Evolutionary conservation across 2,888 invertebrate species (phyloP).

Genomic region (Bruchidius siliquastri): DNA sequence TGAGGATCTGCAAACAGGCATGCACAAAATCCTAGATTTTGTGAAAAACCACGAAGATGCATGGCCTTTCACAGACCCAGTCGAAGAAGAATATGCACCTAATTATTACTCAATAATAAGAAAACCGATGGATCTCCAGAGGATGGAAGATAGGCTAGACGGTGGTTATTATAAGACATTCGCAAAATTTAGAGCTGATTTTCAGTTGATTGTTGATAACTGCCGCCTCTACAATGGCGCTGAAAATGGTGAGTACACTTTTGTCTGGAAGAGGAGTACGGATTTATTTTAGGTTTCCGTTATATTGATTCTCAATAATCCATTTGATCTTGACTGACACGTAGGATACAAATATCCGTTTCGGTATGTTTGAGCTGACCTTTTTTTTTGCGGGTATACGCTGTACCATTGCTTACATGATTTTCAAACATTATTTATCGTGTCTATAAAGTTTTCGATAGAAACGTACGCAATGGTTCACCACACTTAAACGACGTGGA

Average conservation of each 20-base stretch:
- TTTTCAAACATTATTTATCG: background rate
- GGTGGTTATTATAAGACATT: slow-evolving; percentile 74
- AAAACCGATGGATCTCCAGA: slow-evolving; percentile 80
- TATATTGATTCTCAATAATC: background rate
- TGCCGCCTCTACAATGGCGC: slow-evolving; percentile 89
- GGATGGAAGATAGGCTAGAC: slow-evolving; percentile 84
- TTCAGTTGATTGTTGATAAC: slow-evolving; percentile 88
- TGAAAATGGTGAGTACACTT: slow-evolving; percentile 69
- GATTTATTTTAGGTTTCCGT: background rate
- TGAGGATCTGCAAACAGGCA: slow-evolving; percentile 81
- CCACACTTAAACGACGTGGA: background rate
- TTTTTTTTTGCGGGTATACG: no score
- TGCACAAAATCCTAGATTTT: slow-evolving; percentile 87
- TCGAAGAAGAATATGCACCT: slow-evolving; percentile 89
- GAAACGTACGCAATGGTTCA: background rate
- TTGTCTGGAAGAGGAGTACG: background rate
- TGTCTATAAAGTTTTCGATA: background rate
- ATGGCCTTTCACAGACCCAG: slow-evolving; percentile 92
- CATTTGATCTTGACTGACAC: background rate
- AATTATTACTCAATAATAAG: slow-evolving; percentile 72
- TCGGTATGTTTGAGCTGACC: background rate
- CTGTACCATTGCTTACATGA: no score
- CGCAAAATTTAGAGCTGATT: slow-evolving; percentile 79
- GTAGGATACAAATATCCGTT: no score
- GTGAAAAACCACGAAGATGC: slow-evolving; percentile 86